Base-by-base conservation (phyloP, 2,797 vertebrate genomes). In the Oreochromis mossambicus region DNA sequence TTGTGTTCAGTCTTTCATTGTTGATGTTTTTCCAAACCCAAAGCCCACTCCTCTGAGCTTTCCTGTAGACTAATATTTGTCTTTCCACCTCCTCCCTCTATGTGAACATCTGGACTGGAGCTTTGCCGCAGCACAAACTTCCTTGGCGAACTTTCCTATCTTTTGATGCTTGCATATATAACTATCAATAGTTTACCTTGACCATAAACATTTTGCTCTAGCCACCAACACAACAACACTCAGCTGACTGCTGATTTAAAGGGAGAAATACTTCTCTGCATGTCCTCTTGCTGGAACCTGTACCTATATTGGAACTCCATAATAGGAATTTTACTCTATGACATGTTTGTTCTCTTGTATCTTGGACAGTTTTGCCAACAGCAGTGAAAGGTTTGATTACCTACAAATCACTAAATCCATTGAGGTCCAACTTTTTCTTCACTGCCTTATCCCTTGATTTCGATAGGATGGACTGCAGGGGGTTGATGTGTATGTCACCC, bases 51-150 rank as follows among this genome's bases (percentile, higher is more conserved):
- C 88, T 87, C 91, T 36, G 87, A 89, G 91, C 92, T 91, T 95
- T 95, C 90, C 94, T 87, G 85, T 90, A 87, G 93, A 96, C 95
- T 96, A 97, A 96, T 97, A 96, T 96, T 96, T 97, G 95, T 95
- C 90, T 96, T 96, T 95, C 93, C 86, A 87, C 92, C 92, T 91
- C 93, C 90, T 94, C 94, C 91, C 81, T 83, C 80, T 81, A 86
- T 70, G 54, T 15, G 92, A 94, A 95, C 95, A 96, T 96, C 95
- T 95, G 95, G 95, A 94, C 85, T 85, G 83, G 81, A 91, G 89
- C 83, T 92, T 87, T 82, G 76, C 84, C 86, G 87, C 89, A 92
- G 94, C 85, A 94, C 93, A 92, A 90, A 93, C 92, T 86, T 93
- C 91, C 91, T 88, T 80, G 85, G 92, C 41, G 4, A 81, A 83